A percentile compares a stretch with the other conserved stretches of the same genome.
Evolutionary conservation across 2,888 invertebrate species (phyloP).

Genomic region (Diarsia dahlii): DNA sequence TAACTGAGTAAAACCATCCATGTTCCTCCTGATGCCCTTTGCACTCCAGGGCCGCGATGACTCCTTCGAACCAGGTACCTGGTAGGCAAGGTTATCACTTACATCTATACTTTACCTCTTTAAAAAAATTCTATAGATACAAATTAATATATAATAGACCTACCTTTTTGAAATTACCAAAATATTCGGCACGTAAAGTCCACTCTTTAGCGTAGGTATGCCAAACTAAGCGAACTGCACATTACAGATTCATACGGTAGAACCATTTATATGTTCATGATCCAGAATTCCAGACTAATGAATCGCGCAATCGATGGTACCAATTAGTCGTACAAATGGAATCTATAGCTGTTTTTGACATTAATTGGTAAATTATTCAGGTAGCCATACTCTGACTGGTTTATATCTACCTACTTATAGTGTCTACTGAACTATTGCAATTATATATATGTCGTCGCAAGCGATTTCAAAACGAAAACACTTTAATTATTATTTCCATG

Average conservation of each 20-base stretch:
- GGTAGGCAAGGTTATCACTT: too few species aligned
- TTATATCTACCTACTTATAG: not conserved
- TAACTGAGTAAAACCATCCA: too few species aligned
- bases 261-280: slow-evolving; percentile 27
- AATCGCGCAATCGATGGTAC: slow-evolving; percentile 12
- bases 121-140: too few species aligned
- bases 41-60: too few species aligned
- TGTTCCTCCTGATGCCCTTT: too few species aligned
- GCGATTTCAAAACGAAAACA: too few species aligned
- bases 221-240: not conserved
- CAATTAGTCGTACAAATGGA: slow-evolving; percentile 30
- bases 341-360: slow-evolving; percentile 7
- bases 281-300: slow-evolving; percentile 10
- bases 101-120: too few species aligned
- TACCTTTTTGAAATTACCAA: too few species aligned
- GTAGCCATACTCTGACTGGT: not conserved
- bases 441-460: too few species aligned
- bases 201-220: not conserved
- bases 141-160: too few species aligned
- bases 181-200: not conserved
- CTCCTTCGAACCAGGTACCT: too few species aligned
- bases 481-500: too few species aligned
- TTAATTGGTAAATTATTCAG: slow-evolving; percentile 25
- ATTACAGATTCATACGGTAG: slow-evolving; percentile 21
- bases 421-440: not conserved